Percentiles rank a stretch among this genome's conserved stretches.
These are phyloP conservation scores for Muschampia plurimacula DNA, from an alignment of 2,888 invertebrate species.

Conservation along the genomic window DNA sequence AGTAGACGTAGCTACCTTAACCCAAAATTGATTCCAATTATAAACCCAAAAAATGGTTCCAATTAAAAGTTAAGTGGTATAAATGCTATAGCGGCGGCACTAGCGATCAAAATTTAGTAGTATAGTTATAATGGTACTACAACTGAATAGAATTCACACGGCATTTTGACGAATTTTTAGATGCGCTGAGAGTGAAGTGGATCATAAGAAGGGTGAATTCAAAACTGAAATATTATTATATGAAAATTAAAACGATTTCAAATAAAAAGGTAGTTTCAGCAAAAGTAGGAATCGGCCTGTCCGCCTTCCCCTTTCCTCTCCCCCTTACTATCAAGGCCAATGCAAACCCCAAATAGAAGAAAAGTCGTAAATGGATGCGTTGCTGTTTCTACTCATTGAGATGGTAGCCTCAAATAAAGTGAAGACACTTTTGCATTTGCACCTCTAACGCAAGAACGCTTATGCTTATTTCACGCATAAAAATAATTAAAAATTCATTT, in stretches of 20 bases:
- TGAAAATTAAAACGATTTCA: not conserved
- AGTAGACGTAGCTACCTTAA: not conserved
- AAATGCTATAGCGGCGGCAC: conserved; percentile 53
- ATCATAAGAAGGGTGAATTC: not conserved
- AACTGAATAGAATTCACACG: conserved; percentile 45
- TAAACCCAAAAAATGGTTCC: conserved; percentile 66
- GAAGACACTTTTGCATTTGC: too few relatives aligned
- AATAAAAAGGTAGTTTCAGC: too few relatives aligned
- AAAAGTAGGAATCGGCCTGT: too few relatives aligned
- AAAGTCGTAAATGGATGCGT: too few relatives aligned
- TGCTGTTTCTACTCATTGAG: too few relatives aligned
- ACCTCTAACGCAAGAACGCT: too few relatives aligned
- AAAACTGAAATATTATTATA: not conserved
- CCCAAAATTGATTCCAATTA: conserved; percentile 6
- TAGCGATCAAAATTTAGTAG: conserved; percentile 54
- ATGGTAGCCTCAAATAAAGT: too few relatives aligned
- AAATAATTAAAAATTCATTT: too few relatives aligned
- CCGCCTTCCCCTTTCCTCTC: too few relatives aligned
- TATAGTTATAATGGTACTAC: not conserved
- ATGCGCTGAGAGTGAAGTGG: conserved; percentile 41
- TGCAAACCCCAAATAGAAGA: too few relatives aligned
- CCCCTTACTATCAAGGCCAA: too few relatives aligned
- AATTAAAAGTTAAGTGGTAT: conserved; percentile 72
- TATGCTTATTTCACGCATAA: too few relatives aligned
- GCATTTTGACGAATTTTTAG: conserved; percentile 47